Evolutionary conservation across 2,888 invertebrate genomes (phyloP).

Genomic region (Ypsolopha sequella): DNA sequence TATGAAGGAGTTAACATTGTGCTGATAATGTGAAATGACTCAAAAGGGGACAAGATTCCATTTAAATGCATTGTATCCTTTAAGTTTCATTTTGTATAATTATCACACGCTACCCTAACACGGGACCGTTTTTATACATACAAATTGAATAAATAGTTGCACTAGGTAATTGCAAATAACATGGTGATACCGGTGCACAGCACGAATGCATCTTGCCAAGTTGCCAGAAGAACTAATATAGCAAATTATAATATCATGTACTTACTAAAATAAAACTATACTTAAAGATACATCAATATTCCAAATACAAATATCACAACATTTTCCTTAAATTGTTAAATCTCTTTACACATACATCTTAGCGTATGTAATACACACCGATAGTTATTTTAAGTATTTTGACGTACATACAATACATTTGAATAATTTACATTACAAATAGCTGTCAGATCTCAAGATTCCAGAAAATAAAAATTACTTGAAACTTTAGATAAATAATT

Average conservation of each 20-base stretch:
- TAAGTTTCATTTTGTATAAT: too few relatives aligned
- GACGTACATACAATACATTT: constrained; percentile 24
- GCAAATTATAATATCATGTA: not conserved
- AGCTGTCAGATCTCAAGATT: not conserved
- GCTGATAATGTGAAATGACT: too few relatives aligned
- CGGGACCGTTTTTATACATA: too few relatives aligned
- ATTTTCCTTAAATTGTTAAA: constrained; percentile 58
- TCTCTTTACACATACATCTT: constrained; percentile 58
- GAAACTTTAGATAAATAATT: not conserved
- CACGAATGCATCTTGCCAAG: too few relatives aligned
- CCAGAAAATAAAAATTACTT: not conserved
- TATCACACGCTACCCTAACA: too few relatives aligned
- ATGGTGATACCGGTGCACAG: too few relatives aligned
- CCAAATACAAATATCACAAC: constrained; percentile 72
- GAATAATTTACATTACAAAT: constrained; percentile 43
- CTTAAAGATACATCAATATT: constrained; percentile 41
- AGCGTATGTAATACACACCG: constrained; percentile 24
- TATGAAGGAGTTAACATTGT: too few relatives aligned
- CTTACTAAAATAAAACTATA: not conserved
- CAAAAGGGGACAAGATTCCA: too few relatives aligned
- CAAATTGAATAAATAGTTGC: too few relatives aligned
- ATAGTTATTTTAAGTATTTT: constrained; percentile 46
- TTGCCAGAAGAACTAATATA: too few relatives aligned
- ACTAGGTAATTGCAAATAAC: too few relatives aligned
- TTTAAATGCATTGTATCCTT: too few relatives aligned